These are phyloP conservation scores for Crypturellus tataupa DNA, from an alignment of 2,797 vertebrate genomes.

Conservation along the genomic window DNA sequence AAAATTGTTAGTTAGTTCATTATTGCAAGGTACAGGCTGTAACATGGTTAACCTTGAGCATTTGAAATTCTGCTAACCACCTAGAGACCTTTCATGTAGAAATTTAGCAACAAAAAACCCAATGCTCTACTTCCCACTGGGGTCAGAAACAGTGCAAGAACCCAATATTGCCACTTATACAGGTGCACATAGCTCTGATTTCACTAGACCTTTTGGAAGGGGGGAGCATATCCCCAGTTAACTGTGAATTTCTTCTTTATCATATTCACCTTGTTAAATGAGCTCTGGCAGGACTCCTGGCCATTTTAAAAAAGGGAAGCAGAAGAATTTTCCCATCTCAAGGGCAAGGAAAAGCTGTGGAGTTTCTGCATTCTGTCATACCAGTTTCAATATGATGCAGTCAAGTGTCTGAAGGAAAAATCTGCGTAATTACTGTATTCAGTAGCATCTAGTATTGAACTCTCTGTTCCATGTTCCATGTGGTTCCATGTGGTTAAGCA, in stretches of 20 bases:
- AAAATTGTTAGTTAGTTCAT: not conserved
- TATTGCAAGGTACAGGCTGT: not conserved
- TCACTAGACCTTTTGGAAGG: not conserved
- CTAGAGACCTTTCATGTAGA: not conserved
- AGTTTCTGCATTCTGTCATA: not conserved
- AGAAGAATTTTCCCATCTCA: not conserved
- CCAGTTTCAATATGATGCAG: not conserved
- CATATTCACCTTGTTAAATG: not conserved
- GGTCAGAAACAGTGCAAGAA: not conserved
- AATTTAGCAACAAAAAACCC: not conserved
- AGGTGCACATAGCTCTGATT: not conserved
- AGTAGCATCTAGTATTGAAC: not conserved
- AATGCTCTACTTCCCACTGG: not conserved
- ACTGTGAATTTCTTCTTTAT: not conserved
- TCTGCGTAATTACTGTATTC: not conserved
- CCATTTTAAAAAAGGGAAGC: not conserved
- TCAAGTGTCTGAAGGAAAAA: not conserved
- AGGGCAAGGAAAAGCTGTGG: not conserved
- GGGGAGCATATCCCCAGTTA: rapidly evolving
- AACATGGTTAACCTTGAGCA: not conserved
- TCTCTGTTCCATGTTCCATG: no score
- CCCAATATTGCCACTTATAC: not conserved
- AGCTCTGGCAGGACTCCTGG: not conserved
- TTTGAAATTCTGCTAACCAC: not conserved
- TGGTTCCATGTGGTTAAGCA: not conserved